A percentile compares a stretch with the other conserved stretches of the same genome.
These are phyloP conservation scores for Hippocampus comes DNA, from an alignment of 2,113 vertebrate genomes.

Conservation along the genomic window DNA sequence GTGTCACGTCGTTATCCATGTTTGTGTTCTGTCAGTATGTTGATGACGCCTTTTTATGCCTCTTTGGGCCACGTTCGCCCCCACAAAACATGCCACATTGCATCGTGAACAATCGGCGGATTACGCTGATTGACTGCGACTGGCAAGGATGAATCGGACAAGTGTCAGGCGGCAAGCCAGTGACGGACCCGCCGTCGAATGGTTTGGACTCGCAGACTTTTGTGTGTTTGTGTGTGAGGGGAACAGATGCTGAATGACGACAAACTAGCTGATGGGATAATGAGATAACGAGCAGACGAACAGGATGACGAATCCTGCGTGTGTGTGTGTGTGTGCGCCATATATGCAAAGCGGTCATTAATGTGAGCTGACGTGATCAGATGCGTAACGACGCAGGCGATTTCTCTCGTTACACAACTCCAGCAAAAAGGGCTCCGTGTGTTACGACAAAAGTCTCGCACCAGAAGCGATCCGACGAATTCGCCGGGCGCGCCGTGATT, in stretches of 20 bases:
- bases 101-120: background rate
- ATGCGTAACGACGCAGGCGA: conserved; percentile 15
- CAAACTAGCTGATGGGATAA: conserved; percentile 36
- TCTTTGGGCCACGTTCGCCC: conserved; percentile 1
- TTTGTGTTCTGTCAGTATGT: background rate
- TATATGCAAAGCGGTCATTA: conserved; percentile 24
- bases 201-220: conserved; percentile 33
- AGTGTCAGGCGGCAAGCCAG: conserved; percentile 24
- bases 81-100: background rate
- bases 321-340: background rate
- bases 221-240: background rate
- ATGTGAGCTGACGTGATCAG: conserved; percentile 8
- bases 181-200: conserved; percentile 33
- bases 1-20: background rate
- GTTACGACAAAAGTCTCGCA: background rate
- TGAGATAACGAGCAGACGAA: conserved; percentile 42
- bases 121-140: conserved; percentile 17
- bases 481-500: background rate
- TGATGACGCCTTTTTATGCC: background rate
- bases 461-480: background rate
- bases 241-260: conserved; percentile 22
- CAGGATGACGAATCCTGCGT: background rate
- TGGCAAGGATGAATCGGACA: conserved; percentile 32
- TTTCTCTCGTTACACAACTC: background rate
- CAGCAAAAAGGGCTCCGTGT: conserved; percentile 1